Evolutionary conservation across 92 coral and sea anemone genomes (phyloP), one percentile per base, ranked within the genome.

Genomic region (Parazoanthus swiftii): DNA sequence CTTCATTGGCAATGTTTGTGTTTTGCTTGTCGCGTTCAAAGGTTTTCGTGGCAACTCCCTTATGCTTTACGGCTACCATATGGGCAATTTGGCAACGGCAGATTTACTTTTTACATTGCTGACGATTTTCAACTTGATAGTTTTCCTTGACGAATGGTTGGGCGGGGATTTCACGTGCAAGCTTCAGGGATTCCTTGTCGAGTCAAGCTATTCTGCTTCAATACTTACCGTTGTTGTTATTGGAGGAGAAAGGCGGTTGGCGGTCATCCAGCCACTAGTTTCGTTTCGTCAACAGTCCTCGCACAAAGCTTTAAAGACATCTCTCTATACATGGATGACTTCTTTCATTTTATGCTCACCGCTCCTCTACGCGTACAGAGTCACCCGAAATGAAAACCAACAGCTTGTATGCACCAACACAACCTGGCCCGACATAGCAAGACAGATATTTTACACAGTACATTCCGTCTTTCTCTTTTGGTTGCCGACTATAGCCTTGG

Each of bases 161-260:
- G 92, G 92, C 8, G 89, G 92, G 3, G 29, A 90, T 20, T 36
- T 33, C 83, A 80, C 84, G 39, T 90, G 92, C 70, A 86, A 81
- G 42, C 86, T 80, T 74, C 89, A 90, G 0, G 89, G 92, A 38
- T 90, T 90, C 56, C 81, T 90, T 25, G 76, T 90, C 37, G 92
- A 90, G 51, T 75, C 89, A 18, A 77, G 86, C 56, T 90, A 90
- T 76, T 85, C 92, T 21, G 54, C 86, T 43, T 90, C 92, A 1
- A 90, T 90, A 16, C 76, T 79, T 10, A 90, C 92, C n/a, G 89
- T 90, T 26, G 83, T 86, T 20, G 8, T 86, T 29, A 79, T 90
- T 33, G 83, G 86, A 20, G 63, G 58, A 48, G 86, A 90, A 39
- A 37, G 92, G 68, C 77, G 51, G 5, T 86, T 59, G 42, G 92